These are phyloP conservation scores for Galerucella nymphaeae DNA, from an alignment of 2,888 invertebrate species.

Conservation along the genomic window DNA sequence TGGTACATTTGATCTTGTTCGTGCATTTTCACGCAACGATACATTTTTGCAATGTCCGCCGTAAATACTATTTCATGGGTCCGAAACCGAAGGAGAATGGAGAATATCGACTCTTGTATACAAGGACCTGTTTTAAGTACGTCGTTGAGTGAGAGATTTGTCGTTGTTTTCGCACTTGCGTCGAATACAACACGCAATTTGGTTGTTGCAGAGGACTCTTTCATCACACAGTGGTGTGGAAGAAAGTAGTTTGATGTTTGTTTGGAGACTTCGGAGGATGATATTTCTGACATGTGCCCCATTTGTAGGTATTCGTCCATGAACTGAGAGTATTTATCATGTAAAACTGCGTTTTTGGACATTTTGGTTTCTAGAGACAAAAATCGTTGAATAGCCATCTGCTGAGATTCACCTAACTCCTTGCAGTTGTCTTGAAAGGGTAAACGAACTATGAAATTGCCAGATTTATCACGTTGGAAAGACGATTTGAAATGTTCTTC, in stretches of 20 bases:
- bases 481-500: not conserved
- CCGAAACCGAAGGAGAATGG: slow-evolving; percentile 25
- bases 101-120: slow-evolving; percentile 30
- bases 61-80: slow-evolving; percentile 22
- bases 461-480: not conserved
- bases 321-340: not conserved
- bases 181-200: slow-evolving; percentile 36
- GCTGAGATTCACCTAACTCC: not conserved
- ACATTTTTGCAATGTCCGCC: slow-evolving; percentile 19
- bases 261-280: not conserved
- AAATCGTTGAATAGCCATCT: not conserved
- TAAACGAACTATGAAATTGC: not conserved
- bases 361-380: not conserved
- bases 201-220: not conserved
- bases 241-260: not conserved
- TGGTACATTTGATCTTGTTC: not conserved
- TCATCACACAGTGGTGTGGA: not conserved
- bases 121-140: slow-evolving; percentile 42
- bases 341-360: not conserved
- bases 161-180: slow-evolving; percentile 19
- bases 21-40: not conserved
- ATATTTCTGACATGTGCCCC: not conserved
- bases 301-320: not conserved
- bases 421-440: not conserved
- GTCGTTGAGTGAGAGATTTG: slow-evolving; percentile 45